Base-by-base conservation (phyloP, 2,888 invertebrate species). In the Ichneumoninae sp. region DNA sequence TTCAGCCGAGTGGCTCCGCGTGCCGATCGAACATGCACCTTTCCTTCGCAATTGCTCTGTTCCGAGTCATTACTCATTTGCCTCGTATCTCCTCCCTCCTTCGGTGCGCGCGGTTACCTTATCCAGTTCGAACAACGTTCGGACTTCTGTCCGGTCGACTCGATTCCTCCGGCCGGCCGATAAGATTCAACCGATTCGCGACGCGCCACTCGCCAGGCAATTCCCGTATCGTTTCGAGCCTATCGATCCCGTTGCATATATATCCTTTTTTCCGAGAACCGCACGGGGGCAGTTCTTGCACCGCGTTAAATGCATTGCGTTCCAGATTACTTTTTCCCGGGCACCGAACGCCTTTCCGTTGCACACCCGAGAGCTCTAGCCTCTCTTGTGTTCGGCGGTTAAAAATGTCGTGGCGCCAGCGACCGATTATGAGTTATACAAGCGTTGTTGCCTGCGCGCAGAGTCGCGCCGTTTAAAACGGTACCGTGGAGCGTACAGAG, bases 371-470 rank as follows among this genome's bases (percentile, higher is more conserved):
- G 50, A 30, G 40, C 52, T 19, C 33, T 66, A 47, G 30, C 47
- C 57, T 66, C 80, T 73, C 50, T 50, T 63, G 71, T 57, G 83
- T 77, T 81, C 16, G 7, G 63, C 68, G 57, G 60, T 77, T 79
- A 79, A 84, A 84, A 75, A 79, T 79, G 54, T 83, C 73, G 70
- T 85, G 90, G 91, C 90, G 89, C 90, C 90, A 87, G 88, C 69
- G 86, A 70, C 83, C 88, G 85, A 89, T 89, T 90, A 87, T 87
- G 85, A 87, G 83, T 89, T 87, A 78, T 87, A 89, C 88, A 86
- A 88, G 81, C 80, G 81, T 88, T 80, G 83, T 84, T 86, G 85
- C 44, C 44, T 71, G 69, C 63, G 63, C 47, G 65, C 71, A 47
- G 50, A 36, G 54, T 44, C 65, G 65, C 50, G 65, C 47, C 54